Conservation (phyloP, 1,140 invertebrate genomes). For the Thalassaphorura encarpata region DNA sequence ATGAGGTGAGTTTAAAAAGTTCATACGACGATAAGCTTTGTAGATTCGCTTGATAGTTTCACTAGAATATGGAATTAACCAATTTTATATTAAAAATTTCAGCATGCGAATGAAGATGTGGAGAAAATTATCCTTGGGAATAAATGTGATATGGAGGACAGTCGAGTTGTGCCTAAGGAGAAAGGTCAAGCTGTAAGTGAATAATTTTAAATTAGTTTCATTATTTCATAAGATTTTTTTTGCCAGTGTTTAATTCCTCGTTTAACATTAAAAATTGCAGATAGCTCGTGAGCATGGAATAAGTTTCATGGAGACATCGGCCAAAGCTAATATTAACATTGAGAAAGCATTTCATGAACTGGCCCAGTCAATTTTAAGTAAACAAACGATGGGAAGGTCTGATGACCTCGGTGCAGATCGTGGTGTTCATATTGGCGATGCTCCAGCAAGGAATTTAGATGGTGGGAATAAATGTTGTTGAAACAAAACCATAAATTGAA, state of each 20-base stretch:
- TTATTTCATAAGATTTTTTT: background rate
- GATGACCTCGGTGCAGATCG: no score
- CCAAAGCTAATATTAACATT: conserved; percentile 96
- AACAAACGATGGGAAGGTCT: no score
- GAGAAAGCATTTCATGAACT: conserved; percentile 94
- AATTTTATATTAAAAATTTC: conserved; percentile 9
- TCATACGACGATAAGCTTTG: no score
- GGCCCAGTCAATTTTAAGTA: conserved; percentile 78
- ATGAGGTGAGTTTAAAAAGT: conserved; percentile 70
- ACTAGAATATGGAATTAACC: background rate
- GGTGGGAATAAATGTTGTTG: no score
- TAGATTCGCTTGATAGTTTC: background rate
- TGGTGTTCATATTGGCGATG: no score
- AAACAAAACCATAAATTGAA: no score
- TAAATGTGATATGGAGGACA: conserved; percentile 99
- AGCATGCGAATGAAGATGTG: conserved; percentile 99
- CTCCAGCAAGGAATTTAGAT: no score
- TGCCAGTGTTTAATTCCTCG: background rate
- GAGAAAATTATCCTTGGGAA: conserved; percentile 99
- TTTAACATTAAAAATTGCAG: conserved; percentile 41
- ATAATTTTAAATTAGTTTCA: background rate
- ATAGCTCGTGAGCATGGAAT: conserved; percentile 97
- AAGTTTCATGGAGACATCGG: conserved; percentile 97
- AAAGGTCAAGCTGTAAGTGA: conserved; percentile 69
- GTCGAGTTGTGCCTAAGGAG: conserved; percentile 82